These are phyloP conservation scores for Hirtodrosophila confusa DNA, from an alignment of 2,888 invertebrate genomes.

Conservation along the genomic window DNA sequence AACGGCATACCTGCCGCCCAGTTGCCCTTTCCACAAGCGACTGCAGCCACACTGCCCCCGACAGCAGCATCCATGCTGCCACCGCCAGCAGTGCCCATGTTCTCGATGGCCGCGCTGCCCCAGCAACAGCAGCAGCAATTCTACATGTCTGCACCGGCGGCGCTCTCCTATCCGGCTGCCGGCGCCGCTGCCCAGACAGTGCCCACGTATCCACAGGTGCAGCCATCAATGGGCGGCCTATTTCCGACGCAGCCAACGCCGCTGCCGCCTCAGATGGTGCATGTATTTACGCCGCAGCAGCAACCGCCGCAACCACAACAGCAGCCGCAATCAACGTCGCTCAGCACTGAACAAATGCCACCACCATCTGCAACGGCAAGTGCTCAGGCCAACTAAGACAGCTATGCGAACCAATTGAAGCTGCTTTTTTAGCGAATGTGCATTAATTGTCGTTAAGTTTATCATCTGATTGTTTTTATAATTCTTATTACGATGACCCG, in stretches of 20 bases:
- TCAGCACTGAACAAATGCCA: slow-evolving; percentile 33
- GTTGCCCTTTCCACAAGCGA: slow-evolving; percentile 76
- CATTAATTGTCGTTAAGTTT: slow-evolving; percentile 69
- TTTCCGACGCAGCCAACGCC: slow-evolving; percentile 78
- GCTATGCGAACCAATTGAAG: slow-evolving; percentile 13
- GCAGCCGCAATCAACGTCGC: slow-evolving; percentile 13
- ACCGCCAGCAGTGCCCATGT: slow-evolving; percentile 73
- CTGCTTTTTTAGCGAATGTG: slow-evolving; percentile 27
- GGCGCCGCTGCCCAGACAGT: slow-evolving; percentile 77
- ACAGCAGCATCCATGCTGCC: slow-evolving; percentile 52
- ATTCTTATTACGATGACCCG: slow-evolving; percentile 39
- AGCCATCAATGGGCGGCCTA: slow-evolving; percentile 78
- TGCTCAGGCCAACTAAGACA: slow-evolving; percentile 54
- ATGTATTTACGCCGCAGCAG: slow-evolving; percentile 50
- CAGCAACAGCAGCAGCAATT: slow-evolving; percentile 68
- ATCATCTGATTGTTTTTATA: slow-evolving; percentile 48
- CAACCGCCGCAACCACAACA: slow-evolving; percentile 12
- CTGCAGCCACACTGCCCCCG: slow-evolving; percentile 49
- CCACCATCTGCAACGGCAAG: slow-evolving; percentile 36
- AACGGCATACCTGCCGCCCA: slow-evolving; percentile 66
- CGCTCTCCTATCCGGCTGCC: slow-evolving; percentile 76
- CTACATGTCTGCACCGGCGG: slow-evolving; percentile 79
- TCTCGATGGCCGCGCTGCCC: slow-evolving; percentile 68
- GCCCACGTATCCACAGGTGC: slow-evolving; percentile 83
- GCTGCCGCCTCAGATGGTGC: slow-evolving; percentile 78